A percentile compares a stretch with the other conserved stretches of the same genome.
Evolutionary conservation across 2,113 vertebrate species (phyloP).

Genomic region (Cygnus buccinator): DNA sequence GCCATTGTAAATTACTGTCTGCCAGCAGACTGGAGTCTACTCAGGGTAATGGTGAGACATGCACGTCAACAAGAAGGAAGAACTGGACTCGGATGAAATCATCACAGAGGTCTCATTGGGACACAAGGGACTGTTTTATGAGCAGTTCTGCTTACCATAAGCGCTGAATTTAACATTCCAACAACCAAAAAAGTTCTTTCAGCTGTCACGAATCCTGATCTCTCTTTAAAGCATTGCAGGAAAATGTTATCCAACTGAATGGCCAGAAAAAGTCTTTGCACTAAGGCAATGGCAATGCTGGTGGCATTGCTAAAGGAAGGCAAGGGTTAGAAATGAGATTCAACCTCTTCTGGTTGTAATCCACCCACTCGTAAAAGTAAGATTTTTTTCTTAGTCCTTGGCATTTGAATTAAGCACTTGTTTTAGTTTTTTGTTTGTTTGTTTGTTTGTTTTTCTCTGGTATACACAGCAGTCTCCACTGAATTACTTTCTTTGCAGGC

Average conservation of each 20-base stretch:
- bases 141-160: not conserved
- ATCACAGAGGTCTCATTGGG: rapidly evolving
- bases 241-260: not conserved
- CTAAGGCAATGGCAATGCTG: not conserved
- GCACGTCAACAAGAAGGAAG: not conserved
- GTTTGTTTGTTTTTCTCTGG: not conserved
- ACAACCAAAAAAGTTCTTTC: not conserved
- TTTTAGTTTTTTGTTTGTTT: not conserved
- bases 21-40: not conserved
- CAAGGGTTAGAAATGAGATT: not conserved
- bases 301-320: not conserved
- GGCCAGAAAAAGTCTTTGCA: not conserved
- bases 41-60: not conserved
- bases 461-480: no score
- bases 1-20: not conserved
- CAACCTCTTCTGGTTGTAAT: not conserved
- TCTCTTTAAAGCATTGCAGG: not conserved
- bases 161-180: not conserved
- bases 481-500: not conserved
- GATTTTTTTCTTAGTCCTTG: no score
- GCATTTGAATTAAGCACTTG: not conserved
- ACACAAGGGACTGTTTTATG: not conserved
- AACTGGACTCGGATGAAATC: not conserved
- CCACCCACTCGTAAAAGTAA: not conserved
- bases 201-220: not conserved